Evolutionary conservation across 2,888 invertebrate genomes (phyloP).

Genomic region (Cephus spinipes): DNA sequence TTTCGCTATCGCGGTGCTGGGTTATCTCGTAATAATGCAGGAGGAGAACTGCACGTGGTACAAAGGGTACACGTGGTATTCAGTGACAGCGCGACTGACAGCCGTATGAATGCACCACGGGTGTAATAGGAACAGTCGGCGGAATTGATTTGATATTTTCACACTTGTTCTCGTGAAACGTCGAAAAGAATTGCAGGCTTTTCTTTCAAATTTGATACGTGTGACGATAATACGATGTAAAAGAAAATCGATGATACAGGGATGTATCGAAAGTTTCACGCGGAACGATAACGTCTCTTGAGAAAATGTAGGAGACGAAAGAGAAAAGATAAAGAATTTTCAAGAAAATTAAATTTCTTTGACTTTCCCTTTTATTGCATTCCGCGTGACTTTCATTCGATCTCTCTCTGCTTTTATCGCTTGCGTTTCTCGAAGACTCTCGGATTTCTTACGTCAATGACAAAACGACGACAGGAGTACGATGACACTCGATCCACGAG

Average conservation of each 20-base stretch:
- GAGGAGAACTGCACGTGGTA: not conserved
- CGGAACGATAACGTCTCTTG: not conserved
- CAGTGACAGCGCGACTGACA: not conserved
- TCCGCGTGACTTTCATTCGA: too few species aligned
- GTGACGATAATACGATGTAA: too few species aligned
- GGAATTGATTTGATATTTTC: not conserved
- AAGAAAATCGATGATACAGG: too few species aligned
- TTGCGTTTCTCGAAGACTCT: not conserved
- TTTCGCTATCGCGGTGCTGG: not conserved
- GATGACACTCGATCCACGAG: not conserved
- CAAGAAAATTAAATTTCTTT: not conserved
- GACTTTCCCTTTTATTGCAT: not conserved
- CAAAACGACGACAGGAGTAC: not conserved
- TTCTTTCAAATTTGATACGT: not conserved
- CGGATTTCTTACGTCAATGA: not conserved
- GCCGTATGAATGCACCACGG: not conserved
- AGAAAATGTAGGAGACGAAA: not conserved
- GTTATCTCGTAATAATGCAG: not conserved
- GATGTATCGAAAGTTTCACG: too few species aligned
- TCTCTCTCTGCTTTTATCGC: not conserved
- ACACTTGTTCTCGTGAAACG: not conserved
- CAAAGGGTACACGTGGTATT: not conserved
- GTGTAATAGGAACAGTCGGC: not conserved
- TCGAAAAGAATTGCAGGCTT: not conserved
- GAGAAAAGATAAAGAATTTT: not conserved